Conservation (phyloP, 2,888 invertebrate genomes). For the Melinaea menophilus region DNA sequence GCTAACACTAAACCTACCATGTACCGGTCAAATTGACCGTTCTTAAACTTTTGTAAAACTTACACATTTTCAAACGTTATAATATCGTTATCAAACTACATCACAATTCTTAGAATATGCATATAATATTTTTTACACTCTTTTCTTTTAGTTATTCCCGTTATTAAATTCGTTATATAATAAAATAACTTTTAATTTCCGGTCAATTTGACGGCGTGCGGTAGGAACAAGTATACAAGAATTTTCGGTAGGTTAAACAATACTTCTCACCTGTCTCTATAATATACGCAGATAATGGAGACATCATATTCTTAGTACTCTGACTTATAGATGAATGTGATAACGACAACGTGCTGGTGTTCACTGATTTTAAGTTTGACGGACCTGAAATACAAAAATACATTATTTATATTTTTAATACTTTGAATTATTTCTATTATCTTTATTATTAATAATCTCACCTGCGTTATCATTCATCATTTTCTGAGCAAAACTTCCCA, state of each 20-base stretch:
- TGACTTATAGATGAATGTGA: conserved; percentile 68
- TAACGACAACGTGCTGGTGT: conserved; percentile 55
- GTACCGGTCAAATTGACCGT: no score
- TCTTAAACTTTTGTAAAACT: no score
- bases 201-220: no score
- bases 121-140: no score
- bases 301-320: conserved; percentile 60
- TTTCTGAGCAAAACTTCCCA: conserved; percentile 64
- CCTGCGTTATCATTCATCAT: conserved; percentile 68
- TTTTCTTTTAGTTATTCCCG: no score
- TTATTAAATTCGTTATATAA: no score
- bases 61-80: no score
- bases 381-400: conserved; percentile 44
- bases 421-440: not conserved
- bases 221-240: no score
- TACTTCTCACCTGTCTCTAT: conserved; percentile 78
- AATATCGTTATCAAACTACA: no score
- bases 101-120: no score
- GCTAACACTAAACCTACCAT: no score
- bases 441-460: conserved; percentile 28
- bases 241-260: not conserved
- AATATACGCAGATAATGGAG: conserved; percentile 77
- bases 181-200: no score
- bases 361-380: conserved; percentile 57
- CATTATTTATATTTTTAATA: not conserved